Percentiles rank a stretch among this genome's conserved stretches.
phyloP scores from a whole-genome alignment of 2,888 invertebrate genomes.

The Pollenia angustigena region DNA sequence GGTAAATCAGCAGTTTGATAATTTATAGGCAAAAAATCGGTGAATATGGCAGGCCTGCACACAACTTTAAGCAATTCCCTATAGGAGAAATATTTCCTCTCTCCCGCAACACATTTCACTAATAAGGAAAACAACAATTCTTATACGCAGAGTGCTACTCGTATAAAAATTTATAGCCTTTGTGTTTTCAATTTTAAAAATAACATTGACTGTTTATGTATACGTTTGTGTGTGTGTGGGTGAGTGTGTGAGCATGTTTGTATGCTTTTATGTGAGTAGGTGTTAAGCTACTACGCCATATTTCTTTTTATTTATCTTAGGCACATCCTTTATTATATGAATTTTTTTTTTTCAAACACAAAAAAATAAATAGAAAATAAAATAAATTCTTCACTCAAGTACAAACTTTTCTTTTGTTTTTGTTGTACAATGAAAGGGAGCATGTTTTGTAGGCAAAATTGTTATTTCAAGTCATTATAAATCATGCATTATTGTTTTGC shows the following conservation, averaged over 20 bases:
- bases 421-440: neutral
- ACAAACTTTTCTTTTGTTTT: neutral
- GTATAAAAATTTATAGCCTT: constrained; percentile 31
- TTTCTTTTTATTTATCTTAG: constrained; percentile 22
- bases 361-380: constrained; percentile 25
- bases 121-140: constrained; percentile 17
- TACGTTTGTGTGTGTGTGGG: neutral
- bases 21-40: too few relatives aligned
- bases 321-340: constrained; percentile 16
- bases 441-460: constrained; percentile 8
- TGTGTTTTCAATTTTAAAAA: constrained; percentile 43
- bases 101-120: neutral
- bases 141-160: constrained; percentile 38
- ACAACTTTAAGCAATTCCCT: too few relatives aligned
- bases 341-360: constrained; percentile 34
- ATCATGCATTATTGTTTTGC: constrained; percentile 65
- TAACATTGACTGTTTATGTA: constrained; percentile 3
- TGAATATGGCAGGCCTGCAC: too few relatives aligned
- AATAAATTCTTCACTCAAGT: constrained; percentile 1
- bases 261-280: constrained; percentile 55
- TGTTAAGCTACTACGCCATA: constrained; percentile 57
- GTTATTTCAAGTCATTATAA: constrained; percentile 65
- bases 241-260: neutral
- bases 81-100: too few relatives aligned
- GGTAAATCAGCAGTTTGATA: too few relatives aligned